These are phyloP conservation scores for Halcyon senegalensis DNA, from an alignment of 2,113 vertebrate species.

Conservation along the genomic window DNA sequence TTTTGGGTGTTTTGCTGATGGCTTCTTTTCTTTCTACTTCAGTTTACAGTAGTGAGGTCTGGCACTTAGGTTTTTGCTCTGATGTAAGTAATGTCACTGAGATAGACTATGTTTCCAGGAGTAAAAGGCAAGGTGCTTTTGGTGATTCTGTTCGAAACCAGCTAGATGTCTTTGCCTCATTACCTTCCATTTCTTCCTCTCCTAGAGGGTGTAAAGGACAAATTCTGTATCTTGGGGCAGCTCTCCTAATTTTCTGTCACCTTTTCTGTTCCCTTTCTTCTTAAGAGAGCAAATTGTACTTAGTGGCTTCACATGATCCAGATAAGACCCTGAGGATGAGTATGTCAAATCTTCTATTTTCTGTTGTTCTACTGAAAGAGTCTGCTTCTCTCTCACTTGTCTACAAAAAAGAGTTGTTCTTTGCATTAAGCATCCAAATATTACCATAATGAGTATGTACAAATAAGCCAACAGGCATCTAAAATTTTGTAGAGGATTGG, in stretches of 20 bases:
- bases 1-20: neutral
- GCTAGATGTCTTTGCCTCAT: neutral
- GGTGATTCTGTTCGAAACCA: neutral
- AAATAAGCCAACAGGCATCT: neutral
- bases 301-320: neutral
- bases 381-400: neutral
- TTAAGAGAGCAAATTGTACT: neutral
- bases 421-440: neutral
- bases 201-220: neutral
- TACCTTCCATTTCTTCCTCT: neutral
- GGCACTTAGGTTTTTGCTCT: neutral
- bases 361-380: neutral
- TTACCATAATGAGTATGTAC: neutral
- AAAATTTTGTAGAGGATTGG: neutral
- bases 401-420: neutral
- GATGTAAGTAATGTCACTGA: neutral
- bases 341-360: neutral
- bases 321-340: neutral
- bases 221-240: neutral
- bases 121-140: neutral
- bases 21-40: neutral
- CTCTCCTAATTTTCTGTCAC: neutral
- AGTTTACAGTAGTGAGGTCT: neutral
- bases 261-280: neutral
- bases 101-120: neutral